phyloP scores from a whole-genome alignment of 2,797 vertebrate species.

The Naso thynnoides region DNA sequence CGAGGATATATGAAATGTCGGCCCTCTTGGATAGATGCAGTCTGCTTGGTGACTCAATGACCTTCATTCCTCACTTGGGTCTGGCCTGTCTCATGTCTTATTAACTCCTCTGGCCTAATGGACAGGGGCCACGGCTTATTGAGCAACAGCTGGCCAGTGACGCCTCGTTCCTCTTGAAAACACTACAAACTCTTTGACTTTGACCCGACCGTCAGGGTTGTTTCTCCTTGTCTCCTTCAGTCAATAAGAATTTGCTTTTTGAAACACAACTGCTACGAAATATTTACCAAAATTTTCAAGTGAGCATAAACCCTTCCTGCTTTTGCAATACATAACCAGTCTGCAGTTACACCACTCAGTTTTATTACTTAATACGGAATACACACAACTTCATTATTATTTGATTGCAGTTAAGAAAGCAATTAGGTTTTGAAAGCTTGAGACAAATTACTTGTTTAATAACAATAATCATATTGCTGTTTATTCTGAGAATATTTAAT shows the following conservation, averaged over 20 bases:
- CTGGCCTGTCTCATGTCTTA: conserved; percentile 84
- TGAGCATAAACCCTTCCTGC: not conserved
- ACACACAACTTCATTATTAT: conserved; percentile 12
- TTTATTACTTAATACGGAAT: conserved; percentile 3
- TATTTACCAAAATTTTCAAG: conserved; percentile 9
- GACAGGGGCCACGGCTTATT: conserved; percentile 83
- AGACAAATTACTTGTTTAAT: conserved; percentile 14
- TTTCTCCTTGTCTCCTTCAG: conserved; percentile 44
- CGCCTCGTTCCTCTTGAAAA: conserved; percentile 71
- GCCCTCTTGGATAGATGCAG: conserved; percentile 76
- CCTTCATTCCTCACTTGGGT: conserved; percentile 83
- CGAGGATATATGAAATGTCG: conserved; percentile 62
- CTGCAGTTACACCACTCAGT: not conserved
- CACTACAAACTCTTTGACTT: conserved; percentile 68
- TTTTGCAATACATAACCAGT: not conserved
- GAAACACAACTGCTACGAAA: not conserved
- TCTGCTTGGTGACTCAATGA: conserved; percentile 82
- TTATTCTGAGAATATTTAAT: conserved; percentile 32
- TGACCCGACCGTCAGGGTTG: conserved; percentile 43
- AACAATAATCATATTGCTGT: conserved; percentile 22
- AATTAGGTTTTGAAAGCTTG: conserved; percentile 6
- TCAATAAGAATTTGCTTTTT: conserved; percentile 23
- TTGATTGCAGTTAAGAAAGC: conserved; percentile 29
- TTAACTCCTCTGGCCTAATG: conserved; percentile 84
- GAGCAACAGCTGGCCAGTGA: conserved; percentile 80